Base-by-base conservation (phyloP, 2,797 vertebrate genomes). In the Danio choprae region DNA sequence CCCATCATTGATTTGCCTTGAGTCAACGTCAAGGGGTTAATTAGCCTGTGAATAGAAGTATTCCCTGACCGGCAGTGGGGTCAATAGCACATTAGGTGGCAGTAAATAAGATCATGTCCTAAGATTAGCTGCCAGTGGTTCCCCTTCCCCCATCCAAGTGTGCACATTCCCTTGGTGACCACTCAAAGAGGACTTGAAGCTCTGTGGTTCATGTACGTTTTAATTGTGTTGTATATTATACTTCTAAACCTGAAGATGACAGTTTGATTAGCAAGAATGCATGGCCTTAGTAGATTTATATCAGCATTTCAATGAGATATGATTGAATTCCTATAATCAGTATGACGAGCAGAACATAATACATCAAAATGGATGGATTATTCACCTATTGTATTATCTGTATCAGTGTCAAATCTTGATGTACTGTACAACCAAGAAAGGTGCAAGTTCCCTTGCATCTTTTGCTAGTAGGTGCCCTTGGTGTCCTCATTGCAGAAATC, bases 1-100 rank as follows among this genome's bases (percentile, higher is more conserved):
- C 83, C 38, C 46, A 41, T 74, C 88, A 86, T 84, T 87, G 87
- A 93, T 90, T 92, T 90, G 78, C 86, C 86, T 87, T 83, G 82
- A 60, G 87, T 67, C 18, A 78, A 81, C 83, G 82, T 80, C 84
- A 87, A 22, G 7, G 79, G 90, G 89, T 91, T 93, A 92, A 92
- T 94, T 90, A 91, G 84, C 84, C 86, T 87, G 86, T 84, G 82
- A 84, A 89, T 83, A 81, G 60, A 83, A 82, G 64, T 85, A 56
- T 88, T 86, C 84, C 83, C 83, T 81, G 44, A 51, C 77, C 81
- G 86, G 90, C 85, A 86, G 40, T 79, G 81, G 18, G 72, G 83
- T 53, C 82, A 87, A 89, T 79, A 69, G 74, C 76, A 83, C 83
- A 73, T 82, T 40, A 82, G 62, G 85, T 71, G 80, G 78, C 70